Evolutionary conservation across 2,797 vertebrate species (phyloP).

Genomic region (Centropyge bicolor): DNA sequence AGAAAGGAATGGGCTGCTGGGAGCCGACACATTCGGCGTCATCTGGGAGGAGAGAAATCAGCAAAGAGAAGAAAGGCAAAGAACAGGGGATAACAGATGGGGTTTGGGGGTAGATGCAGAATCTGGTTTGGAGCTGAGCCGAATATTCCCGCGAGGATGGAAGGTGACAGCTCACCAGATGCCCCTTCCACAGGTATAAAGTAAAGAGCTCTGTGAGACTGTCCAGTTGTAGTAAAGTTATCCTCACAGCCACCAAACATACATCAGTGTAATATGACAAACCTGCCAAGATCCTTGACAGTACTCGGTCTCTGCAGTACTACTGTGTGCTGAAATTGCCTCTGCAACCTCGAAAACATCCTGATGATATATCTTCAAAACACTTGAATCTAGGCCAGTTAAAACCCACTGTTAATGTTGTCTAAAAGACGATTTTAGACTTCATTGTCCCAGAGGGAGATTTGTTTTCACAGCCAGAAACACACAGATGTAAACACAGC

Average conservation of each 20-base stretch:
- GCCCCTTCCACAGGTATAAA: slow-evolving; percentile 24
- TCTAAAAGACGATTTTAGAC: not conserved
- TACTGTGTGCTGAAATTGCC: not conserved
- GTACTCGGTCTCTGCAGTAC: not conserved
- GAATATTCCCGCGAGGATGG: slow-evolving; percentile 22
- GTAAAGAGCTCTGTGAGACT: slow-evolving; percentile 3
- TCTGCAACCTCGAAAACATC: not conserved
- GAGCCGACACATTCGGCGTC: slow-evolving; percentile 32
- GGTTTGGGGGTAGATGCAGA: slow-evolving; percentile 38
- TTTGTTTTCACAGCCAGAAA: too few relatives aligned
- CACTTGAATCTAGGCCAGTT: not conserved
- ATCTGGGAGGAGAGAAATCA: slow-evolving; percentile 35
- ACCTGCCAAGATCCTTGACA: not conserved
- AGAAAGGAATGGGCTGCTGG: slow-evolving; percentile 44
- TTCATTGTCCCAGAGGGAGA: too few relatives aligned
- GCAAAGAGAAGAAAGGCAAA: slow-evolving; percentile 28
- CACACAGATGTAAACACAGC: too few relatives aligned
- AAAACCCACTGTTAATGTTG: not conserved
- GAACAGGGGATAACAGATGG: slow-evolving; percentile 47
- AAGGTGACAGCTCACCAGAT: slow-evolving; percentile 51
- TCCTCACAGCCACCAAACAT: slow-evolving; percentile 16
- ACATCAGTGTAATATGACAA: not conserved
- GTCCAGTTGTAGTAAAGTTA: slow-evolving; percentile 10
- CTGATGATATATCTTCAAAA: not conserved
- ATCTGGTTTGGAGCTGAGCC: slow-evolving; percentile 48